Percentiles rank a stretch among this genome's conserved stretches.
phyloP scores from a whole-genome alignment of 1,140 invertebrate species.

The Drosophila parabipectinata region DNA sequence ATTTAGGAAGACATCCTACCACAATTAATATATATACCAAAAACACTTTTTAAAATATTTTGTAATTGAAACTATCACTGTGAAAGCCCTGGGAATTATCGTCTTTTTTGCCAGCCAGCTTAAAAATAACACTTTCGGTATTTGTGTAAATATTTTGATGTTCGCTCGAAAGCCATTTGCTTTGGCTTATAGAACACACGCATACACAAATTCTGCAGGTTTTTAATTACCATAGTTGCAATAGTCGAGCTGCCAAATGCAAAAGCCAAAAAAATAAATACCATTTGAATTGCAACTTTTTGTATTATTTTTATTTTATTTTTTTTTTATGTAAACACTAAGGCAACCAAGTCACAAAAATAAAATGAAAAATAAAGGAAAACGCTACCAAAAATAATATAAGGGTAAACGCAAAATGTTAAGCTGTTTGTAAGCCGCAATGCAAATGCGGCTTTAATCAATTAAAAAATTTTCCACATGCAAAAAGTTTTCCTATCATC shows the following conservation, averaged over 20 bases:
- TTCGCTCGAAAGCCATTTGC: constrained; percentile 23
- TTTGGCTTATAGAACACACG: background rate
- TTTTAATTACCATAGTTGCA: constrained; percentile 56
- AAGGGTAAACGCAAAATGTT: constrained; percentile 55
- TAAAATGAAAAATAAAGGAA: constrained; percentile 19
- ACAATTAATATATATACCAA: background rate
- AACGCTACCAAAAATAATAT: constrained; percentile 50
- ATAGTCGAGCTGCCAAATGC: constrained; percentile 41
- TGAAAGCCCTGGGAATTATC: background rate
- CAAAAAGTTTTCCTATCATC: constrained; percentile 53
- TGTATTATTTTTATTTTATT: background rate
- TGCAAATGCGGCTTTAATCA: constrained; percentile 81
- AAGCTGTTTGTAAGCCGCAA: constrained; percentile 78
- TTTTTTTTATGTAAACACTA: constrained; percentile 14
- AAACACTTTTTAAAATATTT: constrained; percentile 2
- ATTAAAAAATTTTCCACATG: constrained; percentile 73
- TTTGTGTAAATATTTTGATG: constrained; percentile 42
- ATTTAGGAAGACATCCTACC: background rate
- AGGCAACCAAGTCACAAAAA: constrained; percentile 15
- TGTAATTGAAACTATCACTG: background rate
- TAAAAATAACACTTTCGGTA: constrained; percentile 21
- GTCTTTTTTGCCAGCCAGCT: background rate
- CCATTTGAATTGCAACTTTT: constrained; percentile 39
- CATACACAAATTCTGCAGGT: constrained; percentile 22
- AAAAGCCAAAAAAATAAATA: constrained; percentile 32